Conservation (phyloP, 2,888 invertebrate genomes). For the Cremastinae sp. region DNA sequence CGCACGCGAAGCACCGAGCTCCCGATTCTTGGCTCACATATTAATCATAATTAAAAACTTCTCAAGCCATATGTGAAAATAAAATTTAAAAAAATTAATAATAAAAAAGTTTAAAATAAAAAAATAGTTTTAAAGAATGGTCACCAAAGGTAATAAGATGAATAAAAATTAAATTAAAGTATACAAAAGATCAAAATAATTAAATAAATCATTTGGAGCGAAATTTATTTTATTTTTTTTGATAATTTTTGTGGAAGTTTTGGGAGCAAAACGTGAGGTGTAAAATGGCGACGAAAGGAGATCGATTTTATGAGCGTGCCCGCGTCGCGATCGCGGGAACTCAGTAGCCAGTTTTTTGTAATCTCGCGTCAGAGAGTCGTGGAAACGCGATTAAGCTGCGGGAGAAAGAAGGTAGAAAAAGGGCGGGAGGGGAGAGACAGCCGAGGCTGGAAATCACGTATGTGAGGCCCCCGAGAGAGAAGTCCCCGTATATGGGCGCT, state of each 20-base stretch:
- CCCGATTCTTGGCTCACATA: conserved; percentile 69
- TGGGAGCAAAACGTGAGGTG: conserved; percentile 47
- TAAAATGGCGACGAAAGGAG: conserved; percentile 62
- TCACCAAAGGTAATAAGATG: no score
- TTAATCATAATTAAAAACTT: conserved; percentile 77
- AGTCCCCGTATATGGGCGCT: conserved; percentile 58
- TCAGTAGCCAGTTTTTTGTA: conserved; percentile 74
- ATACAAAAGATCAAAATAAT: no score
- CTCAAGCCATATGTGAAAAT: conserved; percentile 21
- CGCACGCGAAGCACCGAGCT: conserved; percentile 57
- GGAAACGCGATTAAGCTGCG: conserved; percentile 60
- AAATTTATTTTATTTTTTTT: no score
- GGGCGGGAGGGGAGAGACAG: conserved; percentile 49
- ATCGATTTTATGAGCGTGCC: conserved; percentile 21
- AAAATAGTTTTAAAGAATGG: neutral
- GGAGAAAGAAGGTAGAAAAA: conserved; percentile 45
- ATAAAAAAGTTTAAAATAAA: conserved; percentile 7
- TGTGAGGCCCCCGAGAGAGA: conserved; percentile 24
- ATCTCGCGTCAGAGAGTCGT: conserved; percentile 61
- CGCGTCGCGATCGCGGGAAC: conserved; percentile 61
- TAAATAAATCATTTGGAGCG: no score
- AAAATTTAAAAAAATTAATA: conserved; percentile 23
- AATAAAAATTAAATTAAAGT: neutral
- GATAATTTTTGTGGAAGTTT: neutral
- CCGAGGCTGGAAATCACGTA: conserved; percentile 31